Conservation (phyloP, 2,888 invertebrate species). For the Pelosia muscerda region DNA sequence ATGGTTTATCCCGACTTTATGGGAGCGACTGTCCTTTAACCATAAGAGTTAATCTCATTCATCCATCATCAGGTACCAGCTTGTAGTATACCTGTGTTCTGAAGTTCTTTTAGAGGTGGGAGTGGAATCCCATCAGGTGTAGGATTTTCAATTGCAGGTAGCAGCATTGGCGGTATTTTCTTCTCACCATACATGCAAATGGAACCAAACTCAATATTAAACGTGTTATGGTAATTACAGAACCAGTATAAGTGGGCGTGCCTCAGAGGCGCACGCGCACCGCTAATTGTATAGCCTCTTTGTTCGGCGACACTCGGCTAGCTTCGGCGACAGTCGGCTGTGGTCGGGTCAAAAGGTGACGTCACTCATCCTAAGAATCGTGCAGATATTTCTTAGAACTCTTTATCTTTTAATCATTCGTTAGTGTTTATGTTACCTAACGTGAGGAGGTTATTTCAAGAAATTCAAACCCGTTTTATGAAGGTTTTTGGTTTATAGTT, state of each 20-base stretch:
- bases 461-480: constrained; percentile 18
- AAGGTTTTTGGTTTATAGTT: constrained; percentile 1
- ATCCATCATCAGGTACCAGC: background rate
- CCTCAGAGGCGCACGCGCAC: constrained; percentile 40
- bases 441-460: constrained; percentile 17
- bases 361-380: constrained; percentile 42
- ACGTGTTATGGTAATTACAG: constrained; percentile 56
- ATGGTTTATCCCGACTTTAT: background rate
- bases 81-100: background rate
- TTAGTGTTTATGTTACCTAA: constrained; percentile 17
- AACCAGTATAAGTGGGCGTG: constrained; percentile 52
- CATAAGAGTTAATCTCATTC: background rate
- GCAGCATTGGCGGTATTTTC: background rate
- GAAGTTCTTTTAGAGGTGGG: background rate
- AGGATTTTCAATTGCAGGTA: background rate
- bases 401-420: constrained; percentile 16
- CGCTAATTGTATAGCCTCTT: constrained; percentile 41
- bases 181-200: constrained; percentile 22
- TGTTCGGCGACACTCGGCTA: constrained; percentile 38
- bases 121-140: background rate
- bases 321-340: constrained; percentile 34
- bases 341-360: constrained; percentile 26
- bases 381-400: constrained; percentile 43
- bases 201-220: constrained; percentile 42
- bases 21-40: no score